phyloP scores from a whole-genome alignment of 2,888 invertebrate species.

The Cryptus armator region DNA sequence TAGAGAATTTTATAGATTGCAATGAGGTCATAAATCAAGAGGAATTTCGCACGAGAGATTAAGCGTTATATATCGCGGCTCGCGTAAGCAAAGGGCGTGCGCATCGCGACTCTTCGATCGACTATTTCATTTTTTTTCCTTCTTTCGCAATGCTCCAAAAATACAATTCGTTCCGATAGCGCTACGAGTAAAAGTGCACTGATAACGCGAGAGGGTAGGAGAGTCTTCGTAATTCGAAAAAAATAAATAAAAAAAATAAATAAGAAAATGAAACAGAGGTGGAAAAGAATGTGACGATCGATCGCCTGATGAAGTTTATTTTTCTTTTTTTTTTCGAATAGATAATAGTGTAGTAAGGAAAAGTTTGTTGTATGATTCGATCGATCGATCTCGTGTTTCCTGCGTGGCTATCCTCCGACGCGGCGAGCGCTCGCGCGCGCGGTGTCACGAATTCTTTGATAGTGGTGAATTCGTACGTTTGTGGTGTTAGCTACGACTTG shows the following conservation, averaged over 20 bases:
- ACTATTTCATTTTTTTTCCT: not conserved
- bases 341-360: not conserved
- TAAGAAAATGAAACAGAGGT: not conserved
- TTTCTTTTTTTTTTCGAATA: no score
- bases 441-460: conserved; percentile 28
- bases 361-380: conserved; percentile 17
- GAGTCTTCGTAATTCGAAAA: not conserved
- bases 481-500: conserved; percentile 61
- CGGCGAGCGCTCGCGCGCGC: not conserved
- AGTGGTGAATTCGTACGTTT: conserved; percentile 36
- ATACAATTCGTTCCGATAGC: not conserved
- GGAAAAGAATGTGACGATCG: conserved; percentile 14
- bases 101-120: not conserved
- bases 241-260: not conserved
- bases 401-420: not conserved
- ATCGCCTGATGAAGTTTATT: conserved; percentile 23
- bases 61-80: not conserved
- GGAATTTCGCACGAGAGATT: conserved; percentile 30
- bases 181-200: not conserved
- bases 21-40: conserved; percentile 56
- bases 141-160: not conserved
- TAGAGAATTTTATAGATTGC: conserved; percentile 32
- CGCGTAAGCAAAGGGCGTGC: conserved; percentile 16
- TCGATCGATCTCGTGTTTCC: conserved; percentile 49
- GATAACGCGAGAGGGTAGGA: not conserved